Evolutionary conservation across 2,888 invertebrate genomes (phyloP).

Genomic region (Drosophila gaucha): DNA sequence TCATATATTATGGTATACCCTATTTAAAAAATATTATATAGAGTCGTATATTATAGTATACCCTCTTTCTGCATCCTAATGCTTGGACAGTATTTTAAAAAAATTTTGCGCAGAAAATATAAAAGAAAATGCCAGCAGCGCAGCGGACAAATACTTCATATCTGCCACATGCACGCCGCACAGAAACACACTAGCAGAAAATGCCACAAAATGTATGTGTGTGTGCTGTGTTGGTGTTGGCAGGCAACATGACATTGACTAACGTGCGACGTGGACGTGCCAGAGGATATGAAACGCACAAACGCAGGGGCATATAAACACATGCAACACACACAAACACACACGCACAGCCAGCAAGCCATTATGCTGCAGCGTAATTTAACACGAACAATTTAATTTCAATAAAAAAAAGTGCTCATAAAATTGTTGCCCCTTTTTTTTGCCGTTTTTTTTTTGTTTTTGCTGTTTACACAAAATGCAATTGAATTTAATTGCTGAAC

Average conservation of each 20-base stretch:
- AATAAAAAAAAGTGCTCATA: constrained; percentile 67
- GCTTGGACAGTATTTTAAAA: constrained; percentile 17
- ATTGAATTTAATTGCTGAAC: constrained; percentile 66
- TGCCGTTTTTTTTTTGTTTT: neutral
- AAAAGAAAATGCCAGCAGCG: constrained; percentile 49
- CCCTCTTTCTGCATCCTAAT: neutral
- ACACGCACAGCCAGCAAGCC: constrained; percentile 24
- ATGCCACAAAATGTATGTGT: constrained; percentile 41
- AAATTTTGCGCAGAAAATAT: constrained; percentile 30
- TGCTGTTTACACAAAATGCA: constrained; percentile 53
- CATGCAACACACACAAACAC: constrained; percentile 10
- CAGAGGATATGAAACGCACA: constrained; percentile 30
- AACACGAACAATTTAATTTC: constrained; percentile 77
- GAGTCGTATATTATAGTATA: neutral
- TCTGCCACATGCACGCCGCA: constrained; percentile 32
- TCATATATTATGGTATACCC: neutral
- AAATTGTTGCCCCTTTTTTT: constrained; percentile 20
- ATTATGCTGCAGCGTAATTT: constrained; percentile 67
- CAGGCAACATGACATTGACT: constrained; percentile 60
- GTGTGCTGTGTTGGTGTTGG: constrained; percentile 31
- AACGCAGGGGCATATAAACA: constrained; percentile 10
- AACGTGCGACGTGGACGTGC: constrained; percentile 54
- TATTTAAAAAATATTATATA: neutral
- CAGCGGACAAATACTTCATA: constrained; percentile 60
- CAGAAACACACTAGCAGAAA: constrained; percentile 15